phyloP scores from a whole-genome alignment of 2,113 vertebrate genomes.

The Gracilinanus agilis region DNA sequence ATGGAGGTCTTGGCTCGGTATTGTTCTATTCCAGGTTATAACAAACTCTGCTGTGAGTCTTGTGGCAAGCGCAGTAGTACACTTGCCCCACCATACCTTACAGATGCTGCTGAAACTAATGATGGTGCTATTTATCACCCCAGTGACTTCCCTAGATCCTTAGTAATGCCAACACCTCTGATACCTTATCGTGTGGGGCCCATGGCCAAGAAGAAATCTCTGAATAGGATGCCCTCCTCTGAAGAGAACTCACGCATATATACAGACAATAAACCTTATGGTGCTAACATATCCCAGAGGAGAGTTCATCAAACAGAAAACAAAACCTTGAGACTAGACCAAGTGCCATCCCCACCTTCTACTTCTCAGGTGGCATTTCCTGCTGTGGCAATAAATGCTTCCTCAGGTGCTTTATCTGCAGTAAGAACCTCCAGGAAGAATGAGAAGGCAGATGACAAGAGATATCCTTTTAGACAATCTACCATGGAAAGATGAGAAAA shows the following conservation, averaged over 20 bases:
- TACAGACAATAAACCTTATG: conserved; percentile 61
- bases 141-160: conserved; percentile 76
- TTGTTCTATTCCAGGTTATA: conserved; percentile 97
- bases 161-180: conserved; percentile 74
- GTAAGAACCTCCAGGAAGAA: conserved; percentile 77
- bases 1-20: conserved; percentile 97
- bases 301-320: conserved; percentile 67
- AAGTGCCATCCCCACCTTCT: conserved; percentile 45
- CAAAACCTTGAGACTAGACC: conserved; percentile 68
- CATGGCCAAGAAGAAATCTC: conserved; percentile 63
- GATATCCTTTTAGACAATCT: conserved; percentile 75
- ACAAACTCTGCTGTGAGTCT: conserved; percentile 95
- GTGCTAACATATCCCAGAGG: conserved; percentile 53
- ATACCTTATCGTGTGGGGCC: conserved; percentile 71
- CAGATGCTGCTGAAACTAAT: conserved; percentile 83
- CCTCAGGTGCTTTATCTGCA: conserved; percentile 66
- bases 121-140: conserved; percentile 82
- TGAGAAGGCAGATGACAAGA: conserved; percentile 77
- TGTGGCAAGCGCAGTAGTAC: conserved; percentile 88
- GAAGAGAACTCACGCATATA: neutral
- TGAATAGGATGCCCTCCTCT: conserved; percentile 14
- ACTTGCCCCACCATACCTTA: conserved; percentile 78
- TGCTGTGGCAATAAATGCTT: conserved; percentile 18
- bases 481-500: conserved; percentile 89
- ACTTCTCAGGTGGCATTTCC: conserved; percentile 27